Evolutionary conservation across 1,140 invertebrate species (phyloP), one percentile per base, ranked within the genome.

Genomic region (Paraescarpia echinospica): DNA sequence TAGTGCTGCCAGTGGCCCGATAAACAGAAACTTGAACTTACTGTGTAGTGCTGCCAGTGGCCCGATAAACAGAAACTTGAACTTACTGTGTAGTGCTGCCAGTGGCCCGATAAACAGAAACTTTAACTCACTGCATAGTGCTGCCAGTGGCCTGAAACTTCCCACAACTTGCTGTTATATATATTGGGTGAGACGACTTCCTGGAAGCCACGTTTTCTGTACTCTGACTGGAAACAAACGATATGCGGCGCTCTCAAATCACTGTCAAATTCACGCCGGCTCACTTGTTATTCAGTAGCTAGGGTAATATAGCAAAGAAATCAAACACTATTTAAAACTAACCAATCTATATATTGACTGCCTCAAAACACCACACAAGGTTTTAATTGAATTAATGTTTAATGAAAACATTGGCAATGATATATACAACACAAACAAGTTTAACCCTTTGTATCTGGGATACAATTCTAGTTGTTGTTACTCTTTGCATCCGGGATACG

Each of bases 101-200:
- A 77, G 59, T 77, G 59, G 59, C 59, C 14, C 59, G 22, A 77
- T 31, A 77, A 77, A 77, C 59, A 77, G 8, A 77, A 94, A 93
- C 91, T 92, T 9, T 33, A 34, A 96, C 95, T 95, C 95, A 97
- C 97, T 0, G 98, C 96, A 96, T 99, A 99, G 96, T 99, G 99
- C 92, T 98, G 97, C 99, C 99, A 99, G 96, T 99, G 99, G 0
- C 99, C 99, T 0, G 99, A 99, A 14, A 97, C 98, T 96, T 99
- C 97, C 99, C 99, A 99, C 31, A 99, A 96, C 96, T 99, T 99
- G 34, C 97, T 97, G 95, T 99, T 99, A 96, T 98, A 99, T 93
- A 99, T 98, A 95, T 99, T 99, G 0, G 99, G 99, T 0, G 98
- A 97, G 0, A 99, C 97, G 35, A 99, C 99, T 96, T 99, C 99